Evolutionary conservation across 2,113 vertebrate species (phyloP).

Genomic region (Garra rufa): DNA sequence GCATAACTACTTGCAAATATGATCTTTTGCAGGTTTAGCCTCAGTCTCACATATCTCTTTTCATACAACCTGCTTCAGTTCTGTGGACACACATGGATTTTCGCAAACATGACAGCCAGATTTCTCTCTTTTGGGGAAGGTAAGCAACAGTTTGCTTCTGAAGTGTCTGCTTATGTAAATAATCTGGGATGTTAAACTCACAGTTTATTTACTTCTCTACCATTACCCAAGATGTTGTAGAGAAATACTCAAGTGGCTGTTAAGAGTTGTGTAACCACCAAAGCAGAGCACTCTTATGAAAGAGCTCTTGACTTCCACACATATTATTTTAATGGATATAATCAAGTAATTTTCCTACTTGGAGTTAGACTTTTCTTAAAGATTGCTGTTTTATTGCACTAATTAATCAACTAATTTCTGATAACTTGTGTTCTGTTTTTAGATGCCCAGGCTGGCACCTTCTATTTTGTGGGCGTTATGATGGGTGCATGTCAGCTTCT

Average conservation of each 20-base stretch:
- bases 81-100: constrained; percentile 95
- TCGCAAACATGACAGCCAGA: constrained; percentile 89
- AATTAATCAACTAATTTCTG: not conserved
- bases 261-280: not conserved
- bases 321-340: not conserved
- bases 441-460: constrained; percentile 88
- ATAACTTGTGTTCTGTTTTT: constrained; percentile 33
- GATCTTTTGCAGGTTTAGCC: constrained; percentile 74
- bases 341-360: not conserved
- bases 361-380: not conserved
- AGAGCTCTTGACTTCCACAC: not conserved
- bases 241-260: not conserved
- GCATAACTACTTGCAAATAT: not conserved
- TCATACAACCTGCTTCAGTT: constrained; percentile 93
- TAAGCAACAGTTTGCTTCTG: constrained; percentile 63
- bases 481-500: constrained; percentile 90
- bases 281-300: not conserved
- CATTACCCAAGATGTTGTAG: not conserved
- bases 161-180: constrained; percentile 7
- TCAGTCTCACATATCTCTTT: constrained; percentile 83
- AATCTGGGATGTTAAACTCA: not conserved
- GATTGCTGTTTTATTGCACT: not conserved
- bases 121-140: constrained; percentile 91
- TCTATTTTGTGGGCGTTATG: constrained; percentile 88
- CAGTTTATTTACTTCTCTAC: constrained; percentile 14